Base-by-base conservation (phyloP, 2,113 vertebrate species). In the Tringa solitaria region DNA sequence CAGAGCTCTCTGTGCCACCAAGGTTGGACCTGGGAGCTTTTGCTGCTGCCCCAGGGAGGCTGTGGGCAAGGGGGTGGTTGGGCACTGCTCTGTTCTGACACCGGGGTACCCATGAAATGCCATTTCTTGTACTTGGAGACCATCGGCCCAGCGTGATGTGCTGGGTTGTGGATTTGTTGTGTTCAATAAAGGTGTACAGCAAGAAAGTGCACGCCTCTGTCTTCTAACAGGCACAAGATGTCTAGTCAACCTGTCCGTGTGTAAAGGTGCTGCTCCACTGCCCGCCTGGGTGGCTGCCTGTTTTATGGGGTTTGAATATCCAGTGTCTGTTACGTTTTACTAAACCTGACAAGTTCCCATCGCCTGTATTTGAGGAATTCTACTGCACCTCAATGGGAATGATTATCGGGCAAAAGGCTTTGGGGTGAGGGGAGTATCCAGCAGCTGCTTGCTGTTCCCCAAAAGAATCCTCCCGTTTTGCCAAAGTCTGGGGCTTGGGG, bases 291-390 rank as follows among this genome's bases (percentile, higher is more conserved):
- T 4, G 50, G 53, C n/a, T 2, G n/a, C 33, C 37, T 2, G 2
- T 23, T 61, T 23, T 9, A 13, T 10, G 30, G 45, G 65, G 32
- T 24, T 50, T 8, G 14, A 43, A 26, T 23, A 33, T 4, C 50
- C 43, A 13, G 35, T 0, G 3, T 9, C 28, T 5, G 30, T 21
- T 54, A 0, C 2, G 3, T 46, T 45, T 19, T 13, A 33, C 43
- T n/a, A 32, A 27, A 39, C 28, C 37, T 8, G 16, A 10, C 10
- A 6, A 30, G 43, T 22, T 72, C 63, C 53, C 28, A 5, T 32
- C 43, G 2, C 43, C 23, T 15, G 4, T 16, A 3, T n/a, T 24
- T 51, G 41, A 41, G 68, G n/a, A 20, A 32, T 12, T 19, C 14
- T 30, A 2, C 68, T 21, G n/a, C 30, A 12, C 39, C 87, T 39